Base-by-base conservation (phyloP, 2,113 vertebrate species). In the Erythrolamprus reginae region DNA sequence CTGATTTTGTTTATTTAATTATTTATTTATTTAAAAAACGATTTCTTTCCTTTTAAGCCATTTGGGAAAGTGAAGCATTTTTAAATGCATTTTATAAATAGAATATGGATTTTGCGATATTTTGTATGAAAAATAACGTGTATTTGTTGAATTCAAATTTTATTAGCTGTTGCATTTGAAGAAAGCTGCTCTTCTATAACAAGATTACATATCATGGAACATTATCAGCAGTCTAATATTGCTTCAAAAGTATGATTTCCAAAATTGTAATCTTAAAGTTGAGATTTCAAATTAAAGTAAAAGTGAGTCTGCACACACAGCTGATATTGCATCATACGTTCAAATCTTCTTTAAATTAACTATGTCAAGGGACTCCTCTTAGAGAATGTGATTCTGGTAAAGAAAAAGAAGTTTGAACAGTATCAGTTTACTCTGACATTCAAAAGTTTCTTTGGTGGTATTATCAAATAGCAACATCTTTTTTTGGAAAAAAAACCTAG, bases 281-380 rank as follows among this genome's bases (percentile, higher is more conserved):
- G 97, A 97, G 97, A 95, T 98, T 98, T 98, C 96, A 97, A 98
- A 97, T 97, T 95, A 97, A 98, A 98, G 97, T 97, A 96, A 96
- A 88, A 93, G 97, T 97, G 97, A 98, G 97, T 97, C 98, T 97
- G 98, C 97, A 97, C 97, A 98, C 95, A 96, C 98, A 98, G 98
- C 97, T 98, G 98, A 98, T 98, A 97, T 98, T 97, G 97, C 97
- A 97, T 98, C 97, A 97, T 97, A 96, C 97, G 97, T 97, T 95
- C 95, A 98, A 98, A 98, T 98, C 98, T 98, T 98, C 98, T 98
- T 97, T 97, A 98, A 98, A 98, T 98, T 97, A 98, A 95, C 96
- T 95, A 93, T 98, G 98, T 98, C 98, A 98, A 98, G 97, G 97
- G 97, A 92, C 93, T 95, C 84, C 19, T 17, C 90, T 93, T 93